Evolutionary conservation across 2,797 vertebrate genomes (phyloP).

Genomic region (Microchirus variegatus): DNA sequence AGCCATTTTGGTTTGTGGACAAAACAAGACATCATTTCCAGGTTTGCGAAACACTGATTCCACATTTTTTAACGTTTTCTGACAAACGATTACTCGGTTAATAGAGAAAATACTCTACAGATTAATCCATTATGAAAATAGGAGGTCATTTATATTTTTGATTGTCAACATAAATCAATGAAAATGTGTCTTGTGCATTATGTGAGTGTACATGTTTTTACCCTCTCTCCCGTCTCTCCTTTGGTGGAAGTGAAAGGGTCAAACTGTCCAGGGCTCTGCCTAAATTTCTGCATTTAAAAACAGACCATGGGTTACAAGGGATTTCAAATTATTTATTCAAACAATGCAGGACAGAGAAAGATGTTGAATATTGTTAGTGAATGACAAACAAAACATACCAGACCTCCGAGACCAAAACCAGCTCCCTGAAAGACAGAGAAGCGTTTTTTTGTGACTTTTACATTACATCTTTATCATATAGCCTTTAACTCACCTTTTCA

Average conservation of each 20-base stretch:
- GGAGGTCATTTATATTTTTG: background rate
- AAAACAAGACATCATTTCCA: too few species aligned
- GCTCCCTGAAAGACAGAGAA: slow-evolving; percentile 73
- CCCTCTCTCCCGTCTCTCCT: slow-evolving; percentile 89
- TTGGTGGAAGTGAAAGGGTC: slow-evolving; percentile 82
- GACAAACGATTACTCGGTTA: too few species aligned
- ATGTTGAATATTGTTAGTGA: background rate
- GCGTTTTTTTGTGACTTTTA: background rate
- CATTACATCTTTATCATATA: background rate
- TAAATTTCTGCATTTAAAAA: slow-evolving; percentile 72
- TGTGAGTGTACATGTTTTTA: slow-evolving; percentile 62
- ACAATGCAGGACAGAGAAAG: too few species aligned
- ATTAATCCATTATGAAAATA: too few species aligned
- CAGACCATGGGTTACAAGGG: background rate
- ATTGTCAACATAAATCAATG: background rate
- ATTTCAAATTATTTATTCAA: background rate
- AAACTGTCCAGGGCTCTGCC: slow-evolving; percentile 65
- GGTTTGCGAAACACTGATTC: too few species aligned
- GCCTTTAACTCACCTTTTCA: slow-evolving; percentile 76
- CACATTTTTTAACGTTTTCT: too few species aligned
- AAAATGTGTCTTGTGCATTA: background rate
- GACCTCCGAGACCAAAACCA: slow-evolving; percentile 76
- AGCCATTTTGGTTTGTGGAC: too few species aligned
- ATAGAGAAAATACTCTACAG: too few species aligned
- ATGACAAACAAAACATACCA: slow-evolving; percentile 74